Evolutionary conservation across 2,888 invertebrate genomes (phyloP), one percentile per base, ranked within the genome.

Genomic region (Erebia palarica): DNA sequence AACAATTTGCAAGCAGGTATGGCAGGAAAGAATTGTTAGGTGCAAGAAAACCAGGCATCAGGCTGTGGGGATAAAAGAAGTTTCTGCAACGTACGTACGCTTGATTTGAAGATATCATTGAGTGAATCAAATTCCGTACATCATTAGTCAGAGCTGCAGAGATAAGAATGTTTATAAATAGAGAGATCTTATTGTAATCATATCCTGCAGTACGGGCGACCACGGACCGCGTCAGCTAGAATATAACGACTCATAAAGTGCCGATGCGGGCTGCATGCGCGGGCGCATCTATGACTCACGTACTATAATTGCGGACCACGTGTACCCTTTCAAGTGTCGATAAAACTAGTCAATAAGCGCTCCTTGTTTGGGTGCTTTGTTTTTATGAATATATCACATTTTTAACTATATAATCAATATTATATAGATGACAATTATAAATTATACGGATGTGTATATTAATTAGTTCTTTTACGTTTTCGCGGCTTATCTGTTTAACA

Each of bases 231-330:
- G 58, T 64, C 69, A 21, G 65, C 65, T 66, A 69, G 53, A 69
- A 57, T 47, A 68, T 60, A 68, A 27, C 55, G 55, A 36, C 21
- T 65, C 57, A 57, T 57, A 44, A 69, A 61, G 69, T 53, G 59
- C 58, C 58, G 51, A 71, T 57, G 65, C 71, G 68, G 68, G 71
- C 60, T 49, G 72, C 61, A 13, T 49, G 63, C 60, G 71, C 73
- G 69, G 58, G 68, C 72, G 74, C 74, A 72, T 70, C 74, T 51
- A 59, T 73, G 73, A 73, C 73, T 73, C 73, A 73, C 67, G 58
- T 74, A 70, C 60, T 75, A 73, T 76, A 78, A 78, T 77, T 78
- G 76, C 78, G 74, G 74, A 69, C 74, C 78, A 78, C 78, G 78
- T 78, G 78, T 71, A 75, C 75, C 72, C 74, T 71, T 74, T 73